Percentiles rank a stretch among this genome's conserved stretches.
Evolutionary conservation across 2,113 vertebrate genomes (phyloP).

Genomic region (Pomatorhinus ruficollis): DNA sequence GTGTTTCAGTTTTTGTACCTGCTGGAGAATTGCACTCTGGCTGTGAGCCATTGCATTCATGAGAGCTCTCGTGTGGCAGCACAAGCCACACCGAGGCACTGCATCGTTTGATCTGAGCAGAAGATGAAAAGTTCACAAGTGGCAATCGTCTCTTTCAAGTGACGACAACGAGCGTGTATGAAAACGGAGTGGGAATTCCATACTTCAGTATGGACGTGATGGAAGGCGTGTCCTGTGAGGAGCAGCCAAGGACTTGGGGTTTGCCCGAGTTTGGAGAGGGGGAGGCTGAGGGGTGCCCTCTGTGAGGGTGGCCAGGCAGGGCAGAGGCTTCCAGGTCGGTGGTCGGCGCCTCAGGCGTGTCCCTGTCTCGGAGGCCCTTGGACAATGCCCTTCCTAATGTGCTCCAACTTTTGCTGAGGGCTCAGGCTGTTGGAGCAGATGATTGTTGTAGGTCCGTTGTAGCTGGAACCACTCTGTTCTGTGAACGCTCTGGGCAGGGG

Average conservation of each 20-base stretch:
- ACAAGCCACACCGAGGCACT: background rate
- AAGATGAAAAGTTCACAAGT: background rate
- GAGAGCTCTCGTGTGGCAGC: background rate
- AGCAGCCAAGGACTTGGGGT: background rate
- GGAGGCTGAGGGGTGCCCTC: background rate
- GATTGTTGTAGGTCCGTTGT: background rate
- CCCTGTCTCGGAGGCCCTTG: fast-evolving
- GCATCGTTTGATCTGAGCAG: background rate
- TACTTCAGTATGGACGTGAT: background rate
- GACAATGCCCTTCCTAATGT: background rate
- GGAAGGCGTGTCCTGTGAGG: background rate
- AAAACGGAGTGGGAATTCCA: background rate
- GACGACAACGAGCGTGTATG: fast-evolving
- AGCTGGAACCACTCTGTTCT: background rate
- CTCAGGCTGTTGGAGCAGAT: no score
- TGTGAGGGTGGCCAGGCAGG: background rate
- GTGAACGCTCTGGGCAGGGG: background rate
- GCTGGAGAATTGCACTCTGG: background rate
- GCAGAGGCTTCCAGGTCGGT: background rate
- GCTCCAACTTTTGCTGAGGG: background rate
- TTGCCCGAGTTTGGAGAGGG: background rate
- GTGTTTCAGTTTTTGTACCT: background rate
- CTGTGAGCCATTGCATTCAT: background rate
- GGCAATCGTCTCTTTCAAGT: background rate
- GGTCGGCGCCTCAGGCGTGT: background rate